Base-by-base conservation (phyloP, 2,888 invertebrate species). In the Ennomos quercinarius region DNA sequence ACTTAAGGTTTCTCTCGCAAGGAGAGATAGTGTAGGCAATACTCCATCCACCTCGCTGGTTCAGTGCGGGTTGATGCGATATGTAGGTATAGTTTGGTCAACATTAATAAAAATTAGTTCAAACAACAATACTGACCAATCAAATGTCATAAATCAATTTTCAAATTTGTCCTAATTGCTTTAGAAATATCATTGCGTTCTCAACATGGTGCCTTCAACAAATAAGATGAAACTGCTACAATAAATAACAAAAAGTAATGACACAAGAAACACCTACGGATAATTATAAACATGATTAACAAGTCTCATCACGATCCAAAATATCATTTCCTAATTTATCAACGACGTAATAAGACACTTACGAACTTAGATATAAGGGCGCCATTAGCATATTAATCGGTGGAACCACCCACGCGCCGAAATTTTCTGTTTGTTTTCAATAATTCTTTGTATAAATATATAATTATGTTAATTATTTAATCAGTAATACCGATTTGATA, bases 391-490 rank as follows among this genome's bases (percentile, higher is more conserved):
- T 75, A 74, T 67, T 66, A 71, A 76, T 71, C 57, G 67, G 42
- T 38, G 52, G 36, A 46, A 48, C 54, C 83, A 74, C 85, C 86
- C 81, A 87, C 86, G 77, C 80, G 74, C 67, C 48, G 36, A 53
- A 74, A 47, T 59, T 27, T 45, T 49, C 47, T 64, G 68, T 71
- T 71, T 72, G 68, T 79, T 83, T 83, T 81, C 79, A 57, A 81
- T 81, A 76, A 64, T 72, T 63, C 82, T 89, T 86, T 86, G 73
- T 86, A 86, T 87, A 86, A 85, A 86, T 83, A 78, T 74, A 80
- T 86, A 84, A 86, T 88, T 87, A 87, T 87, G 86, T 77, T 83
- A 84, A 68, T 64, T 53, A 64, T 60, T 50, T 64, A 56, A 60
- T 60, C 61, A 54, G 46, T 61, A 61, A 63, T 68, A 64, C 60